Evolutionary conservation across 2,888 invertebrate species (phyloP).

Genomic region (Malacosoma neustria): DNA sequence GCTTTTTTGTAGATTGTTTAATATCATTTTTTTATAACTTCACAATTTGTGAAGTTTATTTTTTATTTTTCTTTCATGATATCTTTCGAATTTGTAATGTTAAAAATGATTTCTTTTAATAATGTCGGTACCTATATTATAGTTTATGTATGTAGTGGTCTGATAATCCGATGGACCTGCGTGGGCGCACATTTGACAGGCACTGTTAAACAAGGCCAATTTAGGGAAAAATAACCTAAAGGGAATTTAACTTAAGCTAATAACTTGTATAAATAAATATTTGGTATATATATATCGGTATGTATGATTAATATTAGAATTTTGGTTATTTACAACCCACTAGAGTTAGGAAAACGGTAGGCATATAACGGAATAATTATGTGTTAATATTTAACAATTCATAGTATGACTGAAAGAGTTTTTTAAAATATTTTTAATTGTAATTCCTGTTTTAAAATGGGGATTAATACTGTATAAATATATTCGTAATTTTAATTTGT

Average conservation of each 20-base stretch:
- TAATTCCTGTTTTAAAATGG: slow-evolving; percentile 52
- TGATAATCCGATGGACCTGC: slow-evolving; percentile 15
- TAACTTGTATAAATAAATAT: slow-evolving; percentile 75
- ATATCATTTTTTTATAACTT: slow-evolving; percentile 27
- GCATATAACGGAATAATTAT: slow-evolving; percentile 69
- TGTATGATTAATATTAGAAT: slow-evolving; percentile 74
- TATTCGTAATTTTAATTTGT: slow-evolving; percentile 72
- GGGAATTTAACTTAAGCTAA: slow-evolving; percentile 73
- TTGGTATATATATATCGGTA: slow-evolving; percentile 73
- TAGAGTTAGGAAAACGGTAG: slow-evolving; percentile 70
- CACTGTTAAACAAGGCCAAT: slow-evolving; percentile 64
- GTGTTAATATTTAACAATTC: slow-evolving; percentile 70
- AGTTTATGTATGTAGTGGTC: neutral
- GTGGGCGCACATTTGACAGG: slow-evolving; percentile 57
- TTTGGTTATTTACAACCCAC: slow-evolving; percentile 73
- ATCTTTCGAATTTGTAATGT: slow-evolving; percentile 32
- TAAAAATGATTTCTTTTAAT: slow-evolving; percentile 65
- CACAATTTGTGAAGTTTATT: slow-evolving; percentile 13
- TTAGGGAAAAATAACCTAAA: slow-evolving; percentile 69
- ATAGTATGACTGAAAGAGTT: slow-evolving; percentile 71
- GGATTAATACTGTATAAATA: slow-evolving; percentile 69
- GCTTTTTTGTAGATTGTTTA: slow-evolving; percentile 50
- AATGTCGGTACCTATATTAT: slow-evolving; percentile 25
- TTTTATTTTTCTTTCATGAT: slow-evolving; percentile 12
- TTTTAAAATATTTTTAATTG: slow-evolving; percentile 54